Evolutionary conservation across 2,113 vertebrate genomes (phyloP), one percentile per base, ranked within the genome.

Genomic region (Chauna torquata): DNA sequence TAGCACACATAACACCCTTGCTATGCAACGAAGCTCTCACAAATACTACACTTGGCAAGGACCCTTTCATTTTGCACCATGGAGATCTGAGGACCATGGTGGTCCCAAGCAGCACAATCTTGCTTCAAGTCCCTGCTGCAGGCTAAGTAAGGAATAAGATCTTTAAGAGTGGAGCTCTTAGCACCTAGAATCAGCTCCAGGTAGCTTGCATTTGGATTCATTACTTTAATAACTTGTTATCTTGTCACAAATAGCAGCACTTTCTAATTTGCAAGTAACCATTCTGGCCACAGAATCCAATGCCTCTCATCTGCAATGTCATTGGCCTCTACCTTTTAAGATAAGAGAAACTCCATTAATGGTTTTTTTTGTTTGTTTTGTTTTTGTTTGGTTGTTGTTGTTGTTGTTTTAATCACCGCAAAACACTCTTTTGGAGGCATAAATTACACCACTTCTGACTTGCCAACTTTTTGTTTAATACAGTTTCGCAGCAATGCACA

Each of bases 1-100:
- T 3, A 28, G 45, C 1, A 2, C 11, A 47, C 2, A 1, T 23
- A 40, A 16, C 6, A 34, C 49, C 72, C 13, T 34, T 2, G 0
- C 44, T 32, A 3, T 1, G 7, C 47, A 32, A 7, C 19, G n/a
- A 36, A 54, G 30, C 34, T 30, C 69, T 61, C 52, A 52, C 3
- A 0, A 58, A 58, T 18, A 36, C 6, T 25, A 13, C 11, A 16
- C 42, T 36, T 30, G 30, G 18, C 44, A 87, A 79, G 78, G 44
- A 65, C 9, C 22, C 23, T 65, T 52, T 58, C 19, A 14, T 27
- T 79, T 58, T 64, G 49, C 49, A 44, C 8, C 24, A 22, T 5
- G 34, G 61, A 88, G 75, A 69, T 74, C 40, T 45, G 42, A 88
- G 49, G 57, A 55, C 64, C 23, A 8, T 1, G 5, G 42, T 1